Conservation (phyloP, 2,888 invertebrate species). For the Morpho achilles region DNA sequence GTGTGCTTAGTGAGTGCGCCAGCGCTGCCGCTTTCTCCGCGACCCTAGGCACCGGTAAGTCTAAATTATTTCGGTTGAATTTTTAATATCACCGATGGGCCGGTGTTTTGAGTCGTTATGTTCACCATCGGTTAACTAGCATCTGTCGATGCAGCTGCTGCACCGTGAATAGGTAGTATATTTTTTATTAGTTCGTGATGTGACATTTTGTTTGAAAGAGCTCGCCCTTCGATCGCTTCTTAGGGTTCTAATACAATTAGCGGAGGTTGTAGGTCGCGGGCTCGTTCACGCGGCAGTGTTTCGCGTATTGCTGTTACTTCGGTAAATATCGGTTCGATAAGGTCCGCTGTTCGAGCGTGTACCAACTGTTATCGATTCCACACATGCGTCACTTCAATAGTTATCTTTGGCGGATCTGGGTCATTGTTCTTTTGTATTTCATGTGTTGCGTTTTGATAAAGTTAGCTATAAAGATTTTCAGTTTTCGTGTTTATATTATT, state of each 20-base stretch:
- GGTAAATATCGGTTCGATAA: conserved; percentile 70
- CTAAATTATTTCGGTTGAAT: conserved; percentile 36
- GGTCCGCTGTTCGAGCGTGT: conserved; percentile 65
- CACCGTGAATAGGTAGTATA: conserved; percentile 56
- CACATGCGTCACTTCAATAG: conserved; percentile 74
- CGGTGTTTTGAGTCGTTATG: conserved; percentile 38
- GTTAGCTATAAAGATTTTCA: conserved; percentile 13
- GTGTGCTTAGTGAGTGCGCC: conserved; percentile 77
- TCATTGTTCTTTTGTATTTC: conserved; percentile 75
- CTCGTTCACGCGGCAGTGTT: conserved; percentile 60
- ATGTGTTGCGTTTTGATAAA: conserved; percentile 43
- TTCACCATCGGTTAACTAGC: conserved; percentile 59
- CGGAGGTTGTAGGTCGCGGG: conserved; percentile 32
- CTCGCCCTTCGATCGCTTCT: conserved; percentile 45
- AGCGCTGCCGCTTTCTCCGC: conserved; percentile 49
- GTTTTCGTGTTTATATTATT: conserved; percentile 2
- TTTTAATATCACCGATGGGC: conserved; percentile 38
- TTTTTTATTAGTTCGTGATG: conserved; percentile 52
- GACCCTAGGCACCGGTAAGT: conserved; percentile 54
- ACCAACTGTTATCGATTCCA: conserved; percentile 73
- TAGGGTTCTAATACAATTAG: conserved; percentile 57
- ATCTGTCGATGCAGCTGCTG: conserved; percentile 73
- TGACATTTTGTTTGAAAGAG: conserved; percentile 46
- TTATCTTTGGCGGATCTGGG: conserved; percentile 75
- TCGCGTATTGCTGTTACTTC: conserved; percentile 64